These are phyloP conservation scores for Pimpla rufipes DNA, from an alignment of 2,888 invertebrate genomes.

Conservation along the genomic window DNA sequence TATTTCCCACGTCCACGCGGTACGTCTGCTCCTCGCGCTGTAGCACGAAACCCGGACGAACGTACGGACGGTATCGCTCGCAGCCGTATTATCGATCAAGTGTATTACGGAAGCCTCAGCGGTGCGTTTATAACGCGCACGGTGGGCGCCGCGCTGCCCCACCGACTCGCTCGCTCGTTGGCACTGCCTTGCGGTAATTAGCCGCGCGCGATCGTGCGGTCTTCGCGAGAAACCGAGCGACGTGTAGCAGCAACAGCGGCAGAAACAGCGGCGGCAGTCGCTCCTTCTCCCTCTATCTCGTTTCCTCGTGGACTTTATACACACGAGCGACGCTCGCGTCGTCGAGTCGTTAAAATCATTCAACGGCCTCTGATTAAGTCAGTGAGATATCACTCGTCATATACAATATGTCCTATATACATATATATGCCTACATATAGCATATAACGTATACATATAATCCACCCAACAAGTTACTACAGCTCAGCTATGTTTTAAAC, in stretches of 20 bases:
- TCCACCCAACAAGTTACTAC: neutral
- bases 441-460: neutral
- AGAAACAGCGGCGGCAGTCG: no score
- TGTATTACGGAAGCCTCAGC: conserved; percentile 80
- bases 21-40: conserved; percentile 31
- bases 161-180: conserved; percentile 15
- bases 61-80: conserved; percentile 65
- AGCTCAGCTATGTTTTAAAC: neutral
- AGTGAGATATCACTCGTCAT: conserved; percentile 10
- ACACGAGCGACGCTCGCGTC: conserved; percentile 14
- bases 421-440: neutral
- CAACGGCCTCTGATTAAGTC: conserved; percentile 29
- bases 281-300: conserved; percentile 21
- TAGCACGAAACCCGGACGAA: conserved; percentile 47
- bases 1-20: no score
- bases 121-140: conserved; percentile 66
- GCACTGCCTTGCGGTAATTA: conserved; percentile 70
- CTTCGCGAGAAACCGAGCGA: conserved; percentile 28
- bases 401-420: neutral
- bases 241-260: no score
- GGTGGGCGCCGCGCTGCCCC: neutral
- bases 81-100: conserved; percentile 80
- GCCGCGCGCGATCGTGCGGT: conserved; percentile 58
- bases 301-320: conserved; percentile 18
- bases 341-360: conserved; percentile 50